Evolutionary conservation across 2,888 invertebrate species (phyloP).

Genomic region (Dasypolia templi): DNA sequence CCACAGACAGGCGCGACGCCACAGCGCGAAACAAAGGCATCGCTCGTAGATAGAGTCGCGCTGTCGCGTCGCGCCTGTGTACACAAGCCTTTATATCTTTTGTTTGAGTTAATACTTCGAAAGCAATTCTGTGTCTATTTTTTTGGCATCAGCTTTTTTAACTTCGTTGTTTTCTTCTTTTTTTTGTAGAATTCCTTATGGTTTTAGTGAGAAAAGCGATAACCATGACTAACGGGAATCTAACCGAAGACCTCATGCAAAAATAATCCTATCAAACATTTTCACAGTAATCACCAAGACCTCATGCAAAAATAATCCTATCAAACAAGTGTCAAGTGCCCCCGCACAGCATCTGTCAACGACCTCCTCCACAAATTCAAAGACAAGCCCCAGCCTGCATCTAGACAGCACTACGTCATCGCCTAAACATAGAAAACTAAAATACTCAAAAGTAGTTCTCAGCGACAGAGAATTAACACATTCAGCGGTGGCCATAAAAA

Average conservation of each 20-base stretch:
- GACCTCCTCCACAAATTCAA: conserved; percentile 17
- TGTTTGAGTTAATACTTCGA: conserved; percentile 43
- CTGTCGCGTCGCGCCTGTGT: too few relatives aligned
- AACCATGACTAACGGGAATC: too few relatives aligned
- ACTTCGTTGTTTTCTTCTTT: neutral
- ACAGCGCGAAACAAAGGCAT: too few relatives aligned
- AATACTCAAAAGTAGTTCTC: conserved; percentile 47
- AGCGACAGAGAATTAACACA: conserved; percentile 58
- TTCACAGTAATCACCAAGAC: too few relatives aligned
- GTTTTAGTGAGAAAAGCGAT: neutral
- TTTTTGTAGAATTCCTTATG: neutral
- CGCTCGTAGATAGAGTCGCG: too few relatives aligned
- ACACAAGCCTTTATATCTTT: too few relatives aligned
- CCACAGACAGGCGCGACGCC: too few relatives aligned
- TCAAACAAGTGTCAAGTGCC: neutral
- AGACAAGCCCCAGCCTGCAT: conserved; percentile 24
- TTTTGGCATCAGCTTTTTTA: neutral
- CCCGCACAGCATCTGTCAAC: conserved; percentile 16
- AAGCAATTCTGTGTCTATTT: conserved; percentile 23
- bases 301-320: neutral
- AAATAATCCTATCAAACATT: neutral
- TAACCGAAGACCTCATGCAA: neutral
- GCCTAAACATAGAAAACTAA: conserved; percentile 42
- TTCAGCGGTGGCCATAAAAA: conserved; percentile 57
- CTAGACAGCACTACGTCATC: conserved; percentile 36